Evolutionary conservation across 2,888 invertebrate species (phyloP).

Genomic region (Tridacna gigas): DNA sequence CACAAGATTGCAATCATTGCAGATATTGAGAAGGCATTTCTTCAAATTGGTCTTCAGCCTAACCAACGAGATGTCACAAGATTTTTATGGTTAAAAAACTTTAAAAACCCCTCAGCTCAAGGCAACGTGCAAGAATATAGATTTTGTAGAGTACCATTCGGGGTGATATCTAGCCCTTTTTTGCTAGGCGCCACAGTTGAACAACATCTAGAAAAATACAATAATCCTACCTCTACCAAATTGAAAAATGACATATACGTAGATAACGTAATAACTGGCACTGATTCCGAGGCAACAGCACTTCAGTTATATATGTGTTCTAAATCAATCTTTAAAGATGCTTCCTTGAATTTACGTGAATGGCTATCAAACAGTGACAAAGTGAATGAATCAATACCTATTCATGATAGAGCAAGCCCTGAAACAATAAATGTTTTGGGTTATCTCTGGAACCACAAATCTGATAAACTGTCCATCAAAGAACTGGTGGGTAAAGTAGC

Average conservation of each 20-base stretch:
- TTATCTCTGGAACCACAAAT: not conserved
- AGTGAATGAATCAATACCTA: constrained; percentile 16
- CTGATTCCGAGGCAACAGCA: not conserved
- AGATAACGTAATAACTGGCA: constrained; percentile 19
- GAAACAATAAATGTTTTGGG: constrained; percentile 1
- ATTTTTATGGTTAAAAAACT: constrained; percentile 44
- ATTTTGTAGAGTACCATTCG: constrained; percentile 26
- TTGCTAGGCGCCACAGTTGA: constrained; percentile 29
- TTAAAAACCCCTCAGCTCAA: not conserved
- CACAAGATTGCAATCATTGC: constrained; percentile 20
- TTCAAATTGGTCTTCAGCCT: constrained; percentile 38
- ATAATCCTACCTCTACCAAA: not conserved
- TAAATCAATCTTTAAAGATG: constrained; percentile 20
- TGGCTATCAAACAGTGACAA: constrained; percentile 26
- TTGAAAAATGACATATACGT: constrained; percentile 27
- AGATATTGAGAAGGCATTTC: constrained; percentile 52
- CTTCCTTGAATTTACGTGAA: constrained; percentile 31
- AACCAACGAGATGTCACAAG: constrained; percentile 37
- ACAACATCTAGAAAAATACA: constrained; percentile 12
- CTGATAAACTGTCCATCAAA: not conserved
- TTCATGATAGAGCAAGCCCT: not conserved
- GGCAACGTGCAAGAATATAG: constrained; percentile 30
- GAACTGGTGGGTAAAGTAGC: not conserved
- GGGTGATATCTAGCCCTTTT: constrained; percentile 37
- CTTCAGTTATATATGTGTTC: not conserved